Evolutionary conservation across 2,888 invertebrate genomes (phyloP).

Genomic region (Drosophila prostipennis): DNA sequence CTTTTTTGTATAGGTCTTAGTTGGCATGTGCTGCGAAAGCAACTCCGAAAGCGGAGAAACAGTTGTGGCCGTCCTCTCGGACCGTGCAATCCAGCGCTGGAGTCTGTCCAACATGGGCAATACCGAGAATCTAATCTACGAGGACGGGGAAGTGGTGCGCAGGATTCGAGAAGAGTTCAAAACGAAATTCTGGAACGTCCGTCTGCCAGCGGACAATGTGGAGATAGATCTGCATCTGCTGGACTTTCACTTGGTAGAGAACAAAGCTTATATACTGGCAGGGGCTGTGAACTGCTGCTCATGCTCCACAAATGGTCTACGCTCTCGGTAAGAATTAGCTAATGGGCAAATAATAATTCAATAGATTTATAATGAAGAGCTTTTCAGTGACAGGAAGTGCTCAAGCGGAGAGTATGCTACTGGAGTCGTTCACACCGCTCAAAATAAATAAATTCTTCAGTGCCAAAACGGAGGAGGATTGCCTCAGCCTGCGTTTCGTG

Average conservation of each 20-base stretch:
- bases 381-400: slow-evolving; percentile 70
- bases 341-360: not conserved
- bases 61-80: slow-evolving; percentile 89
- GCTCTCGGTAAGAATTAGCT: slow-evolving; percentile 87
- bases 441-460: slow-evolving; percentile 81
- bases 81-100: slow-evolving; percentile 94
- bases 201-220: slow-evolving; percentile 85
- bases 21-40: slow-evolving; percentile 87
- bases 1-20: slow-evolving; percentile 85
- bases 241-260: slow-evolving; percentile 90
- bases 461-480: slow-evolving; percentile 77
- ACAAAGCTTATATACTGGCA: slow-evolving; percentile 89
- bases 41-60: slow-evolving; percentile 84
- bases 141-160: slow-evolving; percentile 89
- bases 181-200: slow-evolving; percentile 87
- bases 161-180: slow-evolving; percentile 90
- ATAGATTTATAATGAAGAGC: not conserved
- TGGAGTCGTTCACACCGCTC: slow-evolving; percentile 79
- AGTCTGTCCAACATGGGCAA: slow-evolving; percentile 87
- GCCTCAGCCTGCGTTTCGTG: slow-evolving; percentile 81
- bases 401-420: slow-evolving; percentile 66
- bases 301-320: slow-evolving; percentile 89
- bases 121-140: slow-evolving; percentile 89
- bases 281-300: slow-evolving; percentile 88
- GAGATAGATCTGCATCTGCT: slow-evolving; percentile 90